Evolutionary conservation across 2,797 vertebrate genomes (phyloP).

Genomic region (Bovichtus diacanthus): DNA sequence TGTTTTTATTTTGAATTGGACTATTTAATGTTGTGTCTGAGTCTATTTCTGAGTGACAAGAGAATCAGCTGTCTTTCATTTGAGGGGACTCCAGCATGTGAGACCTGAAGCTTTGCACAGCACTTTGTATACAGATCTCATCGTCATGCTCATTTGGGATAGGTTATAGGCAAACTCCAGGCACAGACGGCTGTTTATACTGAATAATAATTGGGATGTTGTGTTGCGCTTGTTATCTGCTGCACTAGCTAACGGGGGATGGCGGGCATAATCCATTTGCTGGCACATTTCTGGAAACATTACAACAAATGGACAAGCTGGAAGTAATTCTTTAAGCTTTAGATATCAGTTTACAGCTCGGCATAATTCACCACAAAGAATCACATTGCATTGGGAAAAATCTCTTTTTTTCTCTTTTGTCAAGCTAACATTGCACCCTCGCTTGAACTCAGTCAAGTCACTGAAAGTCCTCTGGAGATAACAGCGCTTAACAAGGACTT

Average conservation of each 20-base stretch:
- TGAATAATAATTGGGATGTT: conserved; percentile 69
- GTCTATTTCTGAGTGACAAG: conserved; percentile 21
- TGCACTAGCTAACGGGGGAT: conserved; percentile 44
- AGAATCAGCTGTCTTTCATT: conserved; percentile 50
- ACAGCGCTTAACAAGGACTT: conserved; percentile 27
- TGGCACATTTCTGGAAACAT: conserved; percentile 46
- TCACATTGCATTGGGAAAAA: conserved; percentile 12
- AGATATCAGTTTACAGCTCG: conserved; percentile 24
- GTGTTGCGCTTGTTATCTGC: conserved; percentile 65
- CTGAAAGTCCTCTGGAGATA: conserved; percentile 53
- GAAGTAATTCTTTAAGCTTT: conserved; percentile 35
- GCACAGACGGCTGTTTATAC: conserved; percentile 58
- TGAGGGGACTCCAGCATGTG: conserved; percentile 31
- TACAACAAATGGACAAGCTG: conserved; percentile 32
- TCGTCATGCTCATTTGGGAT: conserved; percentile 65
- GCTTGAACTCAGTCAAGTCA: conserved; percentile 41
- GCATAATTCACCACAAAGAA: conserved; percentile 27
- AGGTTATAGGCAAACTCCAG: conserved; percentile 46
- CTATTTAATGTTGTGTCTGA: conserved; percentile 51
- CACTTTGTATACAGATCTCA: conserved; percentile 60
- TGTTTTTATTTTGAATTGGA: conserved; percentile 55
- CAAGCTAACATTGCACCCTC: conserved; percentile 3
- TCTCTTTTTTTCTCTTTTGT: conserved; percentile 3
- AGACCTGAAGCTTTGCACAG: conserved; percentile 46
- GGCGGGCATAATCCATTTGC: conserved; percentile 49